Evolutionary conservation across 2,888 invertebrate genomes (phyloP), one percentile per base, ranked within the genome.

Genomic region (Hyposoter didymator): DNA sequence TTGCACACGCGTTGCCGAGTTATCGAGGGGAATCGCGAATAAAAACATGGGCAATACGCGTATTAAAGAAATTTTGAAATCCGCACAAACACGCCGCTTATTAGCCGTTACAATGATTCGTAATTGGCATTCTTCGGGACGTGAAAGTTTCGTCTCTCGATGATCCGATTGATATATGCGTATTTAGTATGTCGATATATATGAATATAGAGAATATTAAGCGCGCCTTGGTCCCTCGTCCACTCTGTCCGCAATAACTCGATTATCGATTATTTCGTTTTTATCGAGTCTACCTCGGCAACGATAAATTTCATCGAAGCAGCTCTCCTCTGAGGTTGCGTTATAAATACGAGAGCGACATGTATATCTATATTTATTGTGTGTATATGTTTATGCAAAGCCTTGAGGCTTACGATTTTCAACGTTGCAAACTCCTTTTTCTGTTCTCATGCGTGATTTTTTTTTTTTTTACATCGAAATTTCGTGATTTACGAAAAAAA

Each of bases 211-310:
- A 67, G 67, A 67, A 39, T 17, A 47, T 22, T n/a, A 70, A n/a
- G 43, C 12, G 39, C 39, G 35, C 39, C 67, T 67, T 52, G 47
- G 72, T 72, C 52, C 52, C 4, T 35, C 22, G 6, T 35, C 12
- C 73, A 17, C 59, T 39, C 72, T 45, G 69, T 45, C 78, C 74
- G 78, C 49, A 62, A 78, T 84, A 84, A 84, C 73, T 84, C 78
- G 83, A 74, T 83, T 74, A 78, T 78, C 83, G 78, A 83, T 84
- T 52, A 84, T 84, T 84, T 84, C 74, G 39, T 79, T 79, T 83
- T 73, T 82, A 72, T 73, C 78, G 78, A 45, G 72, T 35, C 35
- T 19, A 72, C 78, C 45, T 35, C 78, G 66, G 22, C n/a, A 72
- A 67, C 73, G 82, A 78, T 83, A 83, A 83, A 83, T 83, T 78